These are phyloP conservation scores for Chrysodeixis includens DNA, from an alignment of 2,888 invertebrate genomes.

Conservation along the genomic window DNA sequence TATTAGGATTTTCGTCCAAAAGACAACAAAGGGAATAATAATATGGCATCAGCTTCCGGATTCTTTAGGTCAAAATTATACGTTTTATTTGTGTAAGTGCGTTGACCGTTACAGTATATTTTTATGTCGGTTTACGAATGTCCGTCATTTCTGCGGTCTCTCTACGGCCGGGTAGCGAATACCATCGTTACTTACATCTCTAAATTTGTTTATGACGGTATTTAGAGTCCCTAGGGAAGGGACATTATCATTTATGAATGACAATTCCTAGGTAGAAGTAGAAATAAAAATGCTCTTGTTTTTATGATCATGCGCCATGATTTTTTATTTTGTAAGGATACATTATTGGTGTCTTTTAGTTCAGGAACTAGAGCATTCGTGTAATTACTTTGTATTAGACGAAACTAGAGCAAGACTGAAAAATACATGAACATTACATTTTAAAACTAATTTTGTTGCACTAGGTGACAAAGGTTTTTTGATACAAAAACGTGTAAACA, in stretches of 20 bases:
- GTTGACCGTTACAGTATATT: background rate
- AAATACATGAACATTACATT: too few species aligned
- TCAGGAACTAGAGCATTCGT: background rate
- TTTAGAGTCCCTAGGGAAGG: background rate
- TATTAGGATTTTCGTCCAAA: background rate
- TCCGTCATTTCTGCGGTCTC: conserved; percentile 2
- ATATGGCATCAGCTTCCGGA: conserved; percentile 1
- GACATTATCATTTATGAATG: conserved; percentile 1
- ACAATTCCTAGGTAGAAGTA: background rate
- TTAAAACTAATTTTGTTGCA: too few species aligned
- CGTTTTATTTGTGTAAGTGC: conserved; percentile 1
- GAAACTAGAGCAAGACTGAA: too few species aligned
- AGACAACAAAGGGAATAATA: conserved; percentile 1
- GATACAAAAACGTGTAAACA: too few species aligned
- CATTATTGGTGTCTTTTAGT: background rate
- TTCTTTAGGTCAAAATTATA: background rate
- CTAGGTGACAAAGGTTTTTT: too few species aligned
- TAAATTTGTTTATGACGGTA: conserved; percentile 4
- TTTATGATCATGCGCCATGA: background rate
- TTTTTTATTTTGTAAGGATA: background rate
- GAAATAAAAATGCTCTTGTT: conserved; percentile 1
- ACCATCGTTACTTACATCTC: conserved; percentile 1
- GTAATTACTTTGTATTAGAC: background rate
- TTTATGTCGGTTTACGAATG: background rate
- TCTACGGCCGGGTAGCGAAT: background rate